Conservation (phyloP, 2,888 invertebrate genomes). For the Caenorhabditis sulstoni region DNA sequence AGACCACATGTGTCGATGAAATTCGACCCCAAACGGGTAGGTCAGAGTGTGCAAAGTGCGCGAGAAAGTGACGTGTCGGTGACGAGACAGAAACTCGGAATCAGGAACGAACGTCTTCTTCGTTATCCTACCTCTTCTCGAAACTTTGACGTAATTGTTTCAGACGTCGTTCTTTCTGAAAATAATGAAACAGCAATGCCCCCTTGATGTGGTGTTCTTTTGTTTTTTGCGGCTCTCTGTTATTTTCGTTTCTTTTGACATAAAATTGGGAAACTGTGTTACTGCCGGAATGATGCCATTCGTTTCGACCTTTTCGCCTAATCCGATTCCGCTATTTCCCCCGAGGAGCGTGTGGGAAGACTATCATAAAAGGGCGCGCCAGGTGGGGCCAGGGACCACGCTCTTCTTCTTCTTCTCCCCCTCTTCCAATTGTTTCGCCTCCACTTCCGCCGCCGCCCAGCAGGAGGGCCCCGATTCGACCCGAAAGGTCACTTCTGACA, state of each 20-base stretch:
- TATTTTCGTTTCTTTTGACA: slow-evolving; percentile 5
- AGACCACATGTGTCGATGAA: slow-evolving; percentile 6
- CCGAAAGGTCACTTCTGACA: slow-evolving; percentile 15
- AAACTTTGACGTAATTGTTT: slow-evolving; percentile 20
- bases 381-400: slow-evolving; percentile 1
- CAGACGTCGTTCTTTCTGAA: slow-evolving; percentile 15
- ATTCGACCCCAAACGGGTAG: slow-evolving; percentile 25
- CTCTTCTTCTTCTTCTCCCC: no score
- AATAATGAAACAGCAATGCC: slow-evolving; percentile 2
- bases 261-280: not conserved
- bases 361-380: slow-evolving; percentile 12
- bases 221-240: slow-evolving; percentile 6
- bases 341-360: slow-evolving; percentile 2
- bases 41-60: not conserved
- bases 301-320: slow-evolving; percentile 15
- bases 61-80: not conserved
- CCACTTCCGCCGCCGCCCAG: slow-evolving; percentile 20
- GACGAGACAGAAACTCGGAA: no score
- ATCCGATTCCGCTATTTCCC: slow-evolving; percentile 10
- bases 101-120: not conserved
- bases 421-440: slow-evolving; percentile 26
- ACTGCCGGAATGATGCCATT: slow-evolving; percentile 4
- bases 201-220: slow-evolving; percentile 8
- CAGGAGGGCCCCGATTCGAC: slow-evolving; percentile 10
- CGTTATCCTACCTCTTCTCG: no score